These are phyloP conservation scores for Henricia sp. DNA, from an alignment of 53 echinoderm and acorn worm genomes.

Conservation along the genomic window DNA sequence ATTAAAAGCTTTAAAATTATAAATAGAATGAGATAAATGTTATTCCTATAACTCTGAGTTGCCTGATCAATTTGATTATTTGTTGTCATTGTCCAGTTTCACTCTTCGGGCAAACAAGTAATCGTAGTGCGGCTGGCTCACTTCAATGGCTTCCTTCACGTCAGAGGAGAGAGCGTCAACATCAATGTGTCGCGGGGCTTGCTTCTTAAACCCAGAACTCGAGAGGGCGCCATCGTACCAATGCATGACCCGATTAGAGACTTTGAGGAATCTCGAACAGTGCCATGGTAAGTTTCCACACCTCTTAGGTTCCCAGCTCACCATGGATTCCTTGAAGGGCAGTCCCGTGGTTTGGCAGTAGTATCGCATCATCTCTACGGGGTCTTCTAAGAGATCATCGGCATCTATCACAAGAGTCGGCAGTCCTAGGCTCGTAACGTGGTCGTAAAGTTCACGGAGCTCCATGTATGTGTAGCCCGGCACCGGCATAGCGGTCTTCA, in stretches of 20 bases:
- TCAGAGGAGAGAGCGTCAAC: slow-evolving; percentile 49
- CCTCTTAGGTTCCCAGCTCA: slow-evolving; percentile 69
- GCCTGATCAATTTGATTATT: too few relatives aligned
- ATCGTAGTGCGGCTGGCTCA: slow-evolving; percentile 68
- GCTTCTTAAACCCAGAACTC: slow-evolving; percentile 73
- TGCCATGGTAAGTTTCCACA: slow-evolving; percentile 67
- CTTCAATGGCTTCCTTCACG: slow-evolving; percentile 61
- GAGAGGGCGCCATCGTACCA: slow-evolving; percentile 77
- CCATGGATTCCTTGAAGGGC: slow-evolving; percentile 70
- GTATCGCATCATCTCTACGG: slow-evolving; percentile 68
- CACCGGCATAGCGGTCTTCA: slow-evolving; percentile 44
- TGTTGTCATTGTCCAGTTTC: too few relatives aligned
- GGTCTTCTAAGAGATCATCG: slow-evolving; percentile 73
- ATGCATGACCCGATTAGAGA: slow-evolving; percentile 65
- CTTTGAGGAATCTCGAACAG: slow-evolving; percentile 51
- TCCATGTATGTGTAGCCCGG: slow-evolving; percentile 70
- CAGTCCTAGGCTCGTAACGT: slow-evolving; percentile 19
- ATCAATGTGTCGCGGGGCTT: slow-evolving; percentile 26
- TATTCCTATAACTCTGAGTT: too few relatives aligned
- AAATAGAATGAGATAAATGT: too few relatives aligned
- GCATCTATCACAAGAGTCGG: slow-evolving; percentile 76
- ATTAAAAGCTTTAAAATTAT: too few relatives aligned
- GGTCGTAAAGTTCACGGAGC: slow-evolving; percentile 63
- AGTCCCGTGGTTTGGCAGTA: slow-evolving; percentile 76
- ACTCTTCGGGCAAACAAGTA: slow-evolving; percentile 40